phyloP scores from a whole-genome alignment of 2,797 vertebrate species.

The Tadarida brasiliensis region DNA sequence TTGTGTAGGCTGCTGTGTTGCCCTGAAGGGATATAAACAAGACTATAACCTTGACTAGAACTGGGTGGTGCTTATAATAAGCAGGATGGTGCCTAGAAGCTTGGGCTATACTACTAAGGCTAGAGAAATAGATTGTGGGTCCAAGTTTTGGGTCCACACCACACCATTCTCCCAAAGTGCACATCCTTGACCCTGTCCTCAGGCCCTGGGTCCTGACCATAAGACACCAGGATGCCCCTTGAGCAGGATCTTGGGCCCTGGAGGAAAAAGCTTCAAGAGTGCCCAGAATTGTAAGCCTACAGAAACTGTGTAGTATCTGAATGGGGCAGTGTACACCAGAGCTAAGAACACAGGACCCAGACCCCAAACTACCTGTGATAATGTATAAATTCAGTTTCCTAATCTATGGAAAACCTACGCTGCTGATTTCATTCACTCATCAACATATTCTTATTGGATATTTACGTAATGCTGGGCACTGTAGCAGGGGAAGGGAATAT shows the following conservation, averaged over 20 bases:
- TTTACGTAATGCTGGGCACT: not conserved
- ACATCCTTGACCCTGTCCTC: not conserved
- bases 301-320: not conserved
- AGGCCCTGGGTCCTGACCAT: not conserved
- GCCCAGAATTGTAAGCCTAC: not conserved
- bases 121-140: not conserved
- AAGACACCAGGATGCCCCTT: not conserved
- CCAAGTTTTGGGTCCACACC: not conserved
- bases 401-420: not conserved
- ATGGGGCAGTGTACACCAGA: not conserved
- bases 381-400: not conserved
- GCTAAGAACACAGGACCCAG: not conserved
- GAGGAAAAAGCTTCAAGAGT: slow-evolving; percentile 1
- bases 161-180: not conserved
- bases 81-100: not conserved
- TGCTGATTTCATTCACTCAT: not conserved
- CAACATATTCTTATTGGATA: not conserved
- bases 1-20: not conserved
- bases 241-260: not conserved
- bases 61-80: not conserved
- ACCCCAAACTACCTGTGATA: not conserved
- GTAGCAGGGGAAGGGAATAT: not conserved
- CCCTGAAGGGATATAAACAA: not conserved
- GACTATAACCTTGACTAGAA: not conserved
- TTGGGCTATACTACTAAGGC: not conserved